phyloP scores from a whole-genome alignment of 64 coral and sea anemone species.

The Porites lutea region DNA sequence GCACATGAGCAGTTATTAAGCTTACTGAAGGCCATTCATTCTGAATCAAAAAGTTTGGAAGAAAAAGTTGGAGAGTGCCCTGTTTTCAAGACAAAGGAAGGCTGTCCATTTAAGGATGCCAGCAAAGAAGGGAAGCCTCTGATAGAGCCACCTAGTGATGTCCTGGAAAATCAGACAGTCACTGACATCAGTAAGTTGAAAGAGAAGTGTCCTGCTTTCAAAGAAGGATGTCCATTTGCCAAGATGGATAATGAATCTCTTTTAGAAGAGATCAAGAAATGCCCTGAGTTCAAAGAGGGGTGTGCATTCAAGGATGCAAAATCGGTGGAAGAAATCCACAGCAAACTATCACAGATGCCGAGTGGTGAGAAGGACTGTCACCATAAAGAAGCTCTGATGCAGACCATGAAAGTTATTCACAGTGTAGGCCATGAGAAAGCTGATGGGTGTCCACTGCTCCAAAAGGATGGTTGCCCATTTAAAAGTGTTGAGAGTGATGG shows the following conservation, averaged over 20 bases:
- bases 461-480: slow-evolving; percentile 68
- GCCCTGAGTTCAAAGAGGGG: slow-evolving; percentile 60
- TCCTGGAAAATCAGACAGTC: background rate
- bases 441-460: slow-evolving; percentile 38
- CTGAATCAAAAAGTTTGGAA: slow-evolving; percentile 53
- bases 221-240: slow-evolving; percentile 70
- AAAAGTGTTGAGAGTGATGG: slow-evolving; percentile 55
- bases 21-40: slow-evolving; percentile 59
- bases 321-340: slow-evolving; percentile 52
- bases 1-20: slow-evolving; percentile 61
- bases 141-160: slow-evolving; percentile 60
- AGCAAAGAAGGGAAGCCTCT: slow-evolving; percentile 66
- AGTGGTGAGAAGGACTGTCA: slow-evolving; percentile 37
- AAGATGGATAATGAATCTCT: slow-evolving; percentile 56
- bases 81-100: slow-evolving; percentile 65
- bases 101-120: slow-evolving; percentile 74
- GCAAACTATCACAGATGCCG: slow-evolving; percentile 62
- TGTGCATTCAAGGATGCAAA: slow-evolving; percentile 68
- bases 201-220: slow-evolving; percentile 74
- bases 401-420: slow-evolving; percentile 70
- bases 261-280: slow-evolving; percentile 69
- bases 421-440: slow-evolving; percentile 61
- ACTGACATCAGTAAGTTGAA: slow-evolving; percentile 54
- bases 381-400: slow-evolving; percentile 54
- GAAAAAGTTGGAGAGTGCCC: slow-evolving; percentile 72